Conservation (phyloP, 2,113 vertebrate genomes). For the Mirza zaza region DNA sequence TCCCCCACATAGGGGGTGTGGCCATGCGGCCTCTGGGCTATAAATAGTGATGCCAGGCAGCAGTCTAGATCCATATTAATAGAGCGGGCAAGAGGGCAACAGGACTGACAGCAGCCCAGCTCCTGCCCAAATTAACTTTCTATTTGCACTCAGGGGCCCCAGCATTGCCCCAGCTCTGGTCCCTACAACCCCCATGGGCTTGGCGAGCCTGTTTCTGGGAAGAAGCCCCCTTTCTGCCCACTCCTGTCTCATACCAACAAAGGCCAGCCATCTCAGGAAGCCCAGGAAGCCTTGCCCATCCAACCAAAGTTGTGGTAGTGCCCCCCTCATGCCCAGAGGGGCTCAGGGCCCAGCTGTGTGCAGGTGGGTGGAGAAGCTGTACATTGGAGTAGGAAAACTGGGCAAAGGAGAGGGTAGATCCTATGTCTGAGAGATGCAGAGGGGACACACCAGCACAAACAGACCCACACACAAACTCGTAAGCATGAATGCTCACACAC, state of each 20-base stretch:
- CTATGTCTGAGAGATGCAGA: neutral
- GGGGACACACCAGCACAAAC: neutral
- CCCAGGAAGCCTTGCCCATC: neutral
- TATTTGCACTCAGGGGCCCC: constrained; percentile 68
- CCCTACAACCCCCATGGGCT: neutral
- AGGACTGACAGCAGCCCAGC: constrained; percentile 35
- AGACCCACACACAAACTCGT: neutral
- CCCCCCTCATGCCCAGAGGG: neutral
- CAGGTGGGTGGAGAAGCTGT: neutral
- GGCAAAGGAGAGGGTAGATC: neutral
- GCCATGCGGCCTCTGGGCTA: constrained; percentile 58
- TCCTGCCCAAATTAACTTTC: constrained; percentile 78
- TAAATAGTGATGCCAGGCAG: constrained; percentile 77
- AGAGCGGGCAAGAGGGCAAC: constrained; percentile 68
- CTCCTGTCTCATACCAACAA: neutral
- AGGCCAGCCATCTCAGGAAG: neutral
- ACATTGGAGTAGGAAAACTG: neutral
- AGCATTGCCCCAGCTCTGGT: neutral
- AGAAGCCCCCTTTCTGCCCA: constrained; percentile 1
- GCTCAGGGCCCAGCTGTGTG: neutral
- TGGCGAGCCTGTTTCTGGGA: neutral
- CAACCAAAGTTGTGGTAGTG: neutral
- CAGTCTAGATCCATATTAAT: constrained; percentile 73
- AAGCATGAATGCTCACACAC: neutral
- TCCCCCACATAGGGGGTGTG: constrained; percentile 64